Conservation (phyloP, 2,888 invertebrate species). For the Gnatocerus cornutus region DNA sequence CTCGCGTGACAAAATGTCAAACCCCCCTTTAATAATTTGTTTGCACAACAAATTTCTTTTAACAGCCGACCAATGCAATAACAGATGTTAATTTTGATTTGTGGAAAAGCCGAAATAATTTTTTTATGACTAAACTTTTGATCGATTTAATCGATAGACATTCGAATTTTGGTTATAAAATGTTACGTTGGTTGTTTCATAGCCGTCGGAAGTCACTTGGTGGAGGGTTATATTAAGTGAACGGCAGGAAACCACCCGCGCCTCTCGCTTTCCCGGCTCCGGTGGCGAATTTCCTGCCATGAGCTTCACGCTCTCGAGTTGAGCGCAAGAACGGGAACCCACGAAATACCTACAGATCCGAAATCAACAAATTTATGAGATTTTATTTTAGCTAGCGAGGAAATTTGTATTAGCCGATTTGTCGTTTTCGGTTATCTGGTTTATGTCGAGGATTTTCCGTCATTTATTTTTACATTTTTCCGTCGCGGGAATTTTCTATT, state of each 20-base stretch:
- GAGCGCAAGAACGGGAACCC: conserved; percentile 32
- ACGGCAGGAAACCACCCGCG: conserved; percentile 62
- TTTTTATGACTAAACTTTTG: too few species aligned
- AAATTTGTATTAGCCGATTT: conserved; percentile 66
- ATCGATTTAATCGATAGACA: too few species aligned
- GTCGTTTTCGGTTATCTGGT: conserved; percentile 61
- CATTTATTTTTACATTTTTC: conserved; percentile 64
- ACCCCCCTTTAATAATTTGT: neutral
- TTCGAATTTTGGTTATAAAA: conserved; percentile 16
- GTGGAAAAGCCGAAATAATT: neutral
- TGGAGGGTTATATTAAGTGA: conserved; percentile 52
- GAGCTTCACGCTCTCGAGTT: conserved; percentile 47
- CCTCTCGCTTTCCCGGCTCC: conserved; percentile 62
- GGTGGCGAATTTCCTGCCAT: conserved; percentile 64
- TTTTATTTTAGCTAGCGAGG: conserved; percentile 61
- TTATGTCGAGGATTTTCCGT: conserved; percentile 59
- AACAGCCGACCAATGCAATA: neutral
- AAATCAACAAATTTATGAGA: conserved; percentile 57
- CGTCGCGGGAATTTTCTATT: conserved; percentile 55
- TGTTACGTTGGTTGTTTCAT: conserved; percentile 33
- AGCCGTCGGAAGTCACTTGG: conserved; percentile 46
- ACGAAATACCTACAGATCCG: conserved; percentile 25
- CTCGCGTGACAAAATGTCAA: conserved; percentile 1
- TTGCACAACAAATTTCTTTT: neutral
- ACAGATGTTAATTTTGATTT: too few species aligned